Percentiles rank a stretch among this genome's conserved stretches.
Evolutionary conservation across 2,888 invertebrate species (phyloP).

Genomic region (Actias luna): DNA sequence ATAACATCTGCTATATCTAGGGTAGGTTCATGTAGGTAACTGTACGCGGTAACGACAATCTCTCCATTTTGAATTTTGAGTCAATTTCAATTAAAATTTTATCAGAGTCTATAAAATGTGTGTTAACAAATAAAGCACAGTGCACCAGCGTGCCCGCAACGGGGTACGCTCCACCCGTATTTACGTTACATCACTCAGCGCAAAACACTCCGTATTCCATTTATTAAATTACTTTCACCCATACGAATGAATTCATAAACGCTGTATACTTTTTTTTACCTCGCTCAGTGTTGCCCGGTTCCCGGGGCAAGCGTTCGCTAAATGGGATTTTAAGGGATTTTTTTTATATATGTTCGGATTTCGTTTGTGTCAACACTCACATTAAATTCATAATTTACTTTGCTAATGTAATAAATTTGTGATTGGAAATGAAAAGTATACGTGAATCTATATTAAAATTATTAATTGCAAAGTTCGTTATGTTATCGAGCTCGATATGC

Average conservation of each 20-base stretch:
- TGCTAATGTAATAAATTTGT: neutral
- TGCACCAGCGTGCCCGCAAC: slow-evolving; percentile 14
- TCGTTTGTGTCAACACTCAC: neutral
- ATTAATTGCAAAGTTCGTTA: too few species aligned
- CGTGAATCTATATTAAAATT: neutral
- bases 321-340: slow-evolving; percentile 3
- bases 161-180: slow-evolving; percentile 18
- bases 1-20: too few species aligned
- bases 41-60: too few species aligned
- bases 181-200: slow-evolving; percentile 28
- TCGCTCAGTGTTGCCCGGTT: slow-evolving; percentile 13
- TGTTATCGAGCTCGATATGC: too few species aligned
- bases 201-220: slow-evolving; percentile 43
- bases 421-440: neutral
- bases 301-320: slow-evolving; percentile 7
- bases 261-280: slow-evolving; percentile 28
- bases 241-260: slow-evolving; percentile 46
- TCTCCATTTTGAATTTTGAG: too few species aligned
- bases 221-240: slow-evolving; percentile 60
- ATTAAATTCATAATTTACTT: neutral
- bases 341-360: neutral
- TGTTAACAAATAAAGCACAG: slow-evolving; percentile 5
- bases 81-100: neutral
- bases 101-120: neutral
- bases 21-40: too few species aligned